phyloP scores from a whole-genome alignment of 2,797 vertebrate genomes.

The Notamacropus eugenii region DNA sequence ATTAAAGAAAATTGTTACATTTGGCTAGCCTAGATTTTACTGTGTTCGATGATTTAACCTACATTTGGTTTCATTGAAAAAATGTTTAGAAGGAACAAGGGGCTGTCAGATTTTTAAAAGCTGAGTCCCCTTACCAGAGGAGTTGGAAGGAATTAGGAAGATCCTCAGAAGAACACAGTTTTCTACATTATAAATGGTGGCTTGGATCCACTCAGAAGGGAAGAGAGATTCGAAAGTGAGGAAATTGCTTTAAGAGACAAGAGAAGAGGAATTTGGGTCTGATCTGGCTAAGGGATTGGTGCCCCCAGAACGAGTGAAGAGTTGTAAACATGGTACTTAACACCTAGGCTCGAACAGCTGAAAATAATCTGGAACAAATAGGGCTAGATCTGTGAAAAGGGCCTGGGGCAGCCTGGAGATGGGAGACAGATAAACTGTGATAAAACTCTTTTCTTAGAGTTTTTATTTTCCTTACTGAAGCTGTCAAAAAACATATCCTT shows the following conservation, averaged over 20 bases:
- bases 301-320: background rate
- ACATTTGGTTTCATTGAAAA: background rate
- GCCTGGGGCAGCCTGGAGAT: conserved; percentile 64
- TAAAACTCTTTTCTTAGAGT: conserved; percentile 53
- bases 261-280: background rate
- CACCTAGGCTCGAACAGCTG: conserved; percentile 13
- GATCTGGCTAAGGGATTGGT: background rate
- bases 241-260: background rate
- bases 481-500: background rate
- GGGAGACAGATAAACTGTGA: conserved; percentile 69
- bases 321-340: conserved; percentile 40
- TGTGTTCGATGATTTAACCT: background rate
- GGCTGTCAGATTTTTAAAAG: background rate
- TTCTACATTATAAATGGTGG: background rate
- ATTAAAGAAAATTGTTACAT: background rate
- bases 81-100: background rate
- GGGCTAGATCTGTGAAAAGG: conserved; percentile 66
- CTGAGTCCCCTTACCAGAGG: background rate
- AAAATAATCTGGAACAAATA: conserved; percentile 55
- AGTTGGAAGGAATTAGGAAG: background rate
- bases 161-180: background rate
- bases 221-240: conserved; percentile 1
- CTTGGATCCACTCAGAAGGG: background rate
- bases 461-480: conserved; percentile 24
- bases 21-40: background rate